Conservation (phyloP, 1,140 invertebrate species). For the Panagrolaimus sp. region DNA sequence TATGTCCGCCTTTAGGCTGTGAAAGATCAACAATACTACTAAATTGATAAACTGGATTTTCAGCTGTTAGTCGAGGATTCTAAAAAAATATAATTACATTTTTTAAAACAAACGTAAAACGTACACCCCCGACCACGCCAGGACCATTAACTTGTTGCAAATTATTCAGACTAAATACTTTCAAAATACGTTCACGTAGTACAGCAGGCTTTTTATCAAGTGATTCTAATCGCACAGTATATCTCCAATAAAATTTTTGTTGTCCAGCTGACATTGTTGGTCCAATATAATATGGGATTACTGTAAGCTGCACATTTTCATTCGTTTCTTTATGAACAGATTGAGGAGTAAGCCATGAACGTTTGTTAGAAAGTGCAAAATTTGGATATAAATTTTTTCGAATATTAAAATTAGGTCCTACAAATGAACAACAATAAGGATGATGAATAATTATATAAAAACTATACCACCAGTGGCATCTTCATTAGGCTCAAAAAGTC, state of each 20-base stretch:
- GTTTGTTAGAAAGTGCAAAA: conserved; percentile 21
- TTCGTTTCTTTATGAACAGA: conserved; percentile 33
- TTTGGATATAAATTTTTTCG: conserved; percentile 24
- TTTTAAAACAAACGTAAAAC: no score
- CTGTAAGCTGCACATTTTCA: conserved; percentile 35
- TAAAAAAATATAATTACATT: no score
- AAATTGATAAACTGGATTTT: conserved; percentile 39
- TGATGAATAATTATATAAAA: no score
- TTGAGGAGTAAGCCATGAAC: conserved; percentile 39
- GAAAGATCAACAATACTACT: conserved; percentile 35
- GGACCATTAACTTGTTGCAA: conserved; percentile 37
- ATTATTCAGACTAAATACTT: conserved; percentile 44
- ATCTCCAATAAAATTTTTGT: conserved; percentile 39
- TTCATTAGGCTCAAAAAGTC: conserved; percentile 28
- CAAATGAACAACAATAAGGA: background rate
- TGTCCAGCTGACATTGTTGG: conserved; percentile 31
- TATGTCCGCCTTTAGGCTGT: conserved; percentile 43
- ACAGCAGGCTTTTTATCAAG: conserved; percentile 25
- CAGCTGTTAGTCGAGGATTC: conserved; percentile 31
- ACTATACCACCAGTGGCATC: background rate
- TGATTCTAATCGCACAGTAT: conserved; percentile 41
- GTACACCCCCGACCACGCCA: conserved; percentile 29
- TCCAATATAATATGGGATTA: conserved; percentile 45
- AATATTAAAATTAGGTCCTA: conserved; percentile 17
- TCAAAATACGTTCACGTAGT: conserved; percentile 34